Conservation (phyloP, 2,888 invertebrate species). For the Parascotia fuliginaria region DNA sequence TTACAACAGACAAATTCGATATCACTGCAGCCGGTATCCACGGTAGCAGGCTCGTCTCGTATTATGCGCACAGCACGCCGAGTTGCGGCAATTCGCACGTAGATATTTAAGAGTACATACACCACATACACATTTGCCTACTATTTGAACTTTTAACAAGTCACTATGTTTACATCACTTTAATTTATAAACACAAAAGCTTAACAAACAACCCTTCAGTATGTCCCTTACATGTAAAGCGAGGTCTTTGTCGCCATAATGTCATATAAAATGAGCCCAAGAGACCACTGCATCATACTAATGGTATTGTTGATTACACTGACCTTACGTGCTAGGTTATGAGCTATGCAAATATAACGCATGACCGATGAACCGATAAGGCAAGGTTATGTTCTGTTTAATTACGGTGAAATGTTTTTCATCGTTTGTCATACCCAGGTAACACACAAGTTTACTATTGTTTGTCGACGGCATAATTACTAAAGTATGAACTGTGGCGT, state of each 20-base stretch:
- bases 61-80: too few species aligned
- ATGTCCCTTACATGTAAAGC: constrained; percentile 15
- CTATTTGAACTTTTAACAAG: too few species aligned
- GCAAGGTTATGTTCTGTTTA: constrained; percentile 35
- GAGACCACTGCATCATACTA: constrained; percentile 41
- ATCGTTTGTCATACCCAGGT: constrained; percentile 8
- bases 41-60: too few species aligned
- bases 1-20: too few species aligned
- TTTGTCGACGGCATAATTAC: background rate
- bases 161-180: too few species aligned
- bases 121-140: too few species aligned
- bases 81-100: too few species aligned
- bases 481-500: too few species aligned
- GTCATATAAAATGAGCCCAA: constrained; percentile 35
- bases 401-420: constrained; percentile 34
- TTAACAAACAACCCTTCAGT: background rate
- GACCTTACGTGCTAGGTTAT: constrained; percentile 38
- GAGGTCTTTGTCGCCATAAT: constrained; percentile 40
- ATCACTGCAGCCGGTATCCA: too few species aligned
- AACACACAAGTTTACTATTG: background rate
- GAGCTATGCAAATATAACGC: constrained; percentile 50
- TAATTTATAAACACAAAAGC: background rate
- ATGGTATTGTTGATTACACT: constrained; percentile 41
- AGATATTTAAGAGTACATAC: too few species aligned
- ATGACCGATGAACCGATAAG: constrained; percentile 37